Percentiles rank a stretch among this genome's conserved stretches.
Conservation (phyloP, 2,888 invertebrate species). For the Pammene fasciana region DNA sequence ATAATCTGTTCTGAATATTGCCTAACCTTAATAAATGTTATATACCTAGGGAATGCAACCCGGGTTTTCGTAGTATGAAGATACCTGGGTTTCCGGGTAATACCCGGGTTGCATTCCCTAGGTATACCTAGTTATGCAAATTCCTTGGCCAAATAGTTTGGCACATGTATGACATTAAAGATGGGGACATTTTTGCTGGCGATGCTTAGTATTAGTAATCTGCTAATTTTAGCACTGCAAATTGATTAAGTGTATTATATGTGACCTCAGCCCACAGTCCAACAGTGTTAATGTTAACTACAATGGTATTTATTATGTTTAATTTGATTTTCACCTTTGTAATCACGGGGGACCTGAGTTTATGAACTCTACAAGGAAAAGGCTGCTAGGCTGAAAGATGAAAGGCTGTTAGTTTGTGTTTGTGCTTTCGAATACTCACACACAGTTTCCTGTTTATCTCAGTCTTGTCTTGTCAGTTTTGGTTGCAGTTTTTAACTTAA, state of each 20-base stretch:
- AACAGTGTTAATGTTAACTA: neutral
- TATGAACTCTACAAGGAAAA: too few relatives aligned
- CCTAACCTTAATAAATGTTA: slow-evolving; percentile 11
- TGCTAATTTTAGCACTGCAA: slow-evolving; percentile 19
- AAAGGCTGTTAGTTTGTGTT: too few relatives aligned
- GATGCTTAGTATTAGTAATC: slow-evolving; percentile 24
- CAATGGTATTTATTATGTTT: neutral
- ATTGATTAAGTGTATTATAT: neutral
- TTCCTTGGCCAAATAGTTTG: slow-evolving; percentile 48
- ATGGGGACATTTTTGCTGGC: slow-evolving; percentile 46
- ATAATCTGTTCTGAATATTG: neutral
- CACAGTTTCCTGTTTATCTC: too few relatives aligned
- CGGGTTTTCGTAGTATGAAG: too few relatives aligned
- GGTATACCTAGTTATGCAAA: too few relatives aligned
- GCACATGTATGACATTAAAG: slow-evolving; percentile 50
- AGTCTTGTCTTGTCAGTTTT: too few relatives aligned
- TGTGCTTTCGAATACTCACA: too few relatives aligned
- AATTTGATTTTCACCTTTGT: neutral
- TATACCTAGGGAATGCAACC: slow-evolving; percentile 43
- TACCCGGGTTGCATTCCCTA: too few relatives aligned
- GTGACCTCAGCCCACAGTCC: neutral
- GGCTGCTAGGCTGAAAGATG: too few relatives aligned
- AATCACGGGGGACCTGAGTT: too few relatives aligned
- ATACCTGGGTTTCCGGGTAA: too few relatives aligned
- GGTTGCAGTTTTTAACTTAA: too few relatives aligned